These are phyloP conservation scores for Spatulosminthurus flaviceps DNA, from an alignment of 2,888 invertebrate genomes.

Conservation along the genomic window DNA sequence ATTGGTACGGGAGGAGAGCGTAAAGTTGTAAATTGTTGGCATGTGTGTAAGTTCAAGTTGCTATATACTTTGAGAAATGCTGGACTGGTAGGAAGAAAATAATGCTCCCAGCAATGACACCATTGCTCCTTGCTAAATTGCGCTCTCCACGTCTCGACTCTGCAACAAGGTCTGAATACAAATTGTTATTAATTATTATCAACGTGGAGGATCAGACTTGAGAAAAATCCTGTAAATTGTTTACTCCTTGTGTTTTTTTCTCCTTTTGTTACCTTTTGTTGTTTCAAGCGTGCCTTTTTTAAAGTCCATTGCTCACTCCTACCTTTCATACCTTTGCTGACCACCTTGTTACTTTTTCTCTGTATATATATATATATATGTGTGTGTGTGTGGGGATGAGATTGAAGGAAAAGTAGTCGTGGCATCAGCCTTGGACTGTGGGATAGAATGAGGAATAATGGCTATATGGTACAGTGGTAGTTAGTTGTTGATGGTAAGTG, in stretches of 20 bases:
- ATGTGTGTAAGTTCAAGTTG: too few species aligned
- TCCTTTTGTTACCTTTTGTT: neutral
- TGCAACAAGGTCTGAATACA: slow-evolving; percentile 41
- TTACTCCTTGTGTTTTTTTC: slow-evolving; percentile 29
- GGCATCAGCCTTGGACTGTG: too few species aligned
- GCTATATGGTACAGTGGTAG: too few species aligned
- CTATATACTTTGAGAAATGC: too few species aligned
- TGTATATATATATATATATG: too few species aligned
- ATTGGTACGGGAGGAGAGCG: too few species aligned
- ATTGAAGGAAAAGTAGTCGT: too few species aligned
- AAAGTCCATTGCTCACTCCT: neutral
- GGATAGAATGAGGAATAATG: too few species aligned
- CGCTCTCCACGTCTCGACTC: slow-evolving; percentile 30
- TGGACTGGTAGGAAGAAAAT: neutral
- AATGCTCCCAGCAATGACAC: neutral
- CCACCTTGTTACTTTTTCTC: slow-evolving; percentile 1
- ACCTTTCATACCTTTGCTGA: neutral
- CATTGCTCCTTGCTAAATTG: slow-evolving; percentile 43
- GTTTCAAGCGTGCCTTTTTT: neutral
- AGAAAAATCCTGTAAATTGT: slow-evolving; percentile 32
- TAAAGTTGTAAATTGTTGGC: too few species aligned
- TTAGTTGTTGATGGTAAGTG: too few species aligned
- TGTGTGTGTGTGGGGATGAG: too few species aligned
- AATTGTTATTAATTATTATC: slow-evolving; percentile 50
- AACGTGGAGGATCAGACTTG: slow-evolving; percentile 15